A percentile compares a stretch with the other conserved stretches of the same genome.
Evolutionary conservation across 2,113 vertebrate genomes (phyloP).

Genomic region (Campylomormyrus numenius): DNA sequence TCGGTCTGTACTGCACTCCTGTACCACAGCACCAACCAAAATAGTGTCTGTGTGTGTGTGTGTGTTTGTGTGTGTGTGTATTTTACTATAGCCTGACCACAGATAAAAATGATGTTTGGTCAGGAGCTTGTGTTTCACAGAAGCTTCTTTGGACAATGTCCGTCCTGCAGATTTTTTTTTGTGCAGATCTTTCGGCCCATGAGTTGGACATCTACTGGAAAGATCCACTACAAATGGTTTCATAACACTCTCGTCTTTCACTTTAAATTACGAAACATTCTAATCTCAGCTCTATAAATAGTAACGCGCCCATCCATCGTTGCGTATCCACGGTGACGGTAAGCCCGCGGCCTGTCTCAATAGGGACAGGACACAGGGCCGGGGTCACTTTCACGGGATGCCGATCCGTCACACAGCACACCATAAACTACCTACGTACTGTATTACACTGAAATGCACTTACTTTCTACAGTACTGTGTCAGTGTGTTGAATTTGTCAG

Average conservation of each 20-base stretch:
- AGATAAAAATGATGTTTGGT: background rate
- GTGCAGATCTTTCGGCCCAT: background rate
- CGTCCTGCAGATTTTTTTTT: background rate
- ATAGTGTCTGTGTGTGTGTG: background rate
- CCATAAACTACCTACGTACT: background rate
- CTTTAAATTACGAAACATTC: background rate
- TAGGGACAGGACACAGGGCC: background rate
- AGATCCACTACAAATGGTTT: background rate
- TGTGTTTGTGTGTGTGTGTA: too few relatives aligned
- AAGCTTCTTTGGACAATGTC: background rate
- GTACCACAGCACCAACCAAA: background rate
- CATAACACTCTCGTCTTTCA: background rate
- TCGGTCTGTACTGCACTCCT: background rate
- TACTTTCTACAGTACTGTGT: background rate
- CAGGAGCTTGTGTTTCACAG: background rate
- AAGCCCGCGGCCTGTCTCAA: background rate
- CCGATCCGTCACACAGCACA: background rate
- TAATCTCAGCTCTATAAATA: background rate
- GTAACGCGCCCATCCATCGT: background rate
- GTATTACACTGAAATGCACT: background rate
- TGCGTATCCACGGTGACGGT: background rate
- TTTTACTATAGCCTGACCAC: background rate
- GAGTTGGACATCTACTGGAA: background rate
- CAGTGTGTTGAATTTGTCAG: background rate
- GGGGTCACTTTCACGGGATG: background rate